Base-by-base conservation (phyloP, 2,113 vertebrate genomes). In the Rhinoderma darwinii region DNA sequence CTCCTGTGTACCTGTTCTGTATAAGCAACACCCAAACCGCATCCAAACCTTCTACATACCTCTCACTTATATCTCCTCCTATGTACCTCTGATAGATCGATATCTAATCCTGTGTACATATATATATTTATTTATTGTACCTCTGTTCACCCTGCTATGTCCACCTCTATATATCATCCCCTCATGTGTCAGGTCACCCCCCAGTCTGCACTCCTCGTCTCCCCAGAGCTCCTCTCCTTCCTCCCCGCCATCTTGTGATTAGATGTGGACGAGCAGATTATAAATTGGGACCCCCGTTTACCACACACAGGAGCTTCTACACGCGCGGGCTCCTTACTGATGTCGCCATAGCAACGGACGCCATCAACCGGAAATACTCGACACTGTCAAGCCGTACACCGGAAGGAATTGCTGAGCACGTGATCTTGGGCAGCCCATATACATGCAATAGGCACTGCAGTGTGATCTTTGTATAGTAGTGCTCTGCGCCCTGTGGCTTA, bases 271-370 rank as follows among this genome's bases (percentile, higher is more conserved):
- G 50, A 51, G 17, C 50, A 2, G 54, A 59, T 5, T 17, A n/a
- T 59, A n/a, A 15, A 6, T n/a, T 6, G 39, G 30, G 12, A 18
- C 32, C 37, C 22, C 22, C 22, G 4, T 11, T n/a, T 51, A 41
- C 32, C 43, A 18, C 25, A 43, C 8, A 11, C 35, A 51, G 50
- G 5, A 30, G n/a, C 83, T 41, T 47, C 22, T 74, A 22, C 5
- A 15, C 50, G 32, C 78, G 78, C 78, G 47, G 20, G 41, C 70
- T 59, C 12, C 83, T 41, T n/a, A 41, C 15, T 39, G 27, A 5
- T 5, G 41, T 84, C 83, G 30, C 83, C 35, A 84, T 84, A 27
- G 54, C 39, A 84, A 84, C 83, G 18, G 73, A 84, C 72, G 83
- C 83, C 73, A 35, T 43, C 14, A 61, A 17, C 83, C 83, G 83